Evolutionary conservation across 1,140 invertebrate genomes (phyloP).

Genomic region (Lepidurus apus): DNA sequence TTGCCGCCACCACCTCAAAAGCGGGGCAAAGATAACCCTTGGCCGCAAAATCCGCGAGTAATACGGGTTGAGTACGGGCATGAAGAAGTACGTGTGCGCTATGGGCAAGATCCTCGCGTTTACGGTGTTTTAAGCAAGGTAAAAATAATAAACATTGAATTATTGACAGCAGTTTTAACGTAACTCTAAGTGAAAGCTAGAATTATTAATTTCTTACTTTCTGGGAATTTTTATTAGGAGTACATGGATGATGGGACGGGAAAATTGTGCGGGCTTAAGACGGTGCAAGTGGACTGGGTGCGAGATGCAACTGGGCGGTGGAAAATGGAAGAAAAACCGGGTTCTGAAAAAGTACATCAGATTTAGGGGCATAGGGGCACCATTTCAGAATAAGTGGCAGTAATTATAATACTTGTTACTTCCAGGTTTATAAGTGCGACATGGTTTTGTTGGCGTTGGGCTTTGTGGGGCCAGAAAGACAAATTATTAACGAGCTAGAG

Average conservation of each 20-base stretch:
- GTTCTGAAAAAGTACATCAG: constrained; percentile 60
- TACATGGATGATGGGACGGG: constrained; percentile 89
- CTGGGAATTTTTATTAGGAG: constrained; percentile 54
- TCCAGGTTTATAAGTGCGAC: constrained; percentile 72
- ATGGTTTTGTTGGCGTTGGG: constrained; percentile 96
- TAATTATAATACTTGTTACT: constrained; percentile 24
- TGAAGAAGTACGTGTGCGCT: constrained; percentile 88
- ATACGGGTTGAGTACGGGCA: constrained; percentile 98
- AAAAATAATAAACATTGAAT: constrained; percentile 35
- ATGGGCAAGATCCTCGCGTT: constrained; percentile 86
- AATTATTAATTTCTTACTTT: constrained; percentile 21
- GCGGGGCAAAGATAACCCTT: constrained; percentile 83
- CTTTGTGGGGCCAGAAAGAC: constrained; percentile 92
- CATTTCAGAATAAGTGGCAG: not conserved
- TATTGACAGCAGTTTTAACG: no score
- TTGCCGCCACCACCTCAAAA: constrained; percentile 79
- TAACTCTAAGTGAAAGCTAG: no score
- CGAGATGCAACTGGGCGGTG: constrained; percentile 82
- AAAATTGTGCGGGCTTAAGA: constrained; percentile 80
- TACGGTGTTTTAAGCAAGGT: constrained; percentile 88
- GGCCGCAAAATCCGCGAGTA: constrained; percentile 95
- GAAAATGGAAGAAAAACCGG: constrained; percentile 85
- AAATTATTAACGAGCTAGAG: constrained; percentile 76
- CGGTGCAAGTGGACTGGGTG: constrained; percentile 85
- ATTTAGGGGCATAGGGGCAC: constrained; percentile 25